Evolutionary conservation across 2,113 vertebrate species (phyloP).

Genomic region (Psilopsiagon aurifrons): DNA sequence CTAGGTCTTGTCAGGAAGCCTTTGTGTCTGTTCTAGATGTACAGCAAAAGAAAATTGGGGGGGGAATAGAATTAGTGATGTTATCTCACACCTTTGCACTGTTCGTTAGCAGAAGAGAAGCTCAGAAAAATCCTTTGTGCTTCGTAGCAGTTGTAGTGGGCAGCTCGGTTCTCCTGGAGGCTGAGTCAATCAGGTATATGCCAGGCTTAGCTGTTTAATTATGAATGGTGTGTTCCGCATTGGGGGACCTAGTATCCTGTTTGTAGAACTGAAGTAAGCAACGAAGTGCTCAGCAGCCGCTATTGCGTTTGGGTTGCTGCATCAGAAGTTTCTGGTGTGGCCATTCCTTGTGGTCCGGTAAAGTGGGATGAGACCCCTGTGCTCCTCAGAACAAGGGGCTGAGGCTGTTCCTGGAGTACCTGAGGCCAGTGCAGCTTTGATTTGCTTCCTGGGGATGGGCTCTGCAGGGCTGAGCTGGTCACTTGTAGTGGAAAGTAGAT

Average conservation of each 20-base stretch:
- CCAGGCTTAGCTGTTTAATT: not conserved
- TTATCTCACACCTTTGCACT: not conserved
- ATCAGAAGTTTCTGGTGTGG: not conserved
- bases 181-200: not conserved
- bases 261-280: not conserved
- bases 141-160: not conserved
- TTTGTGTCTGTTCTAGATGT: not conserved
- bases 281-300: not conserved
- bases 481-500: not conserved
- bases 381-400: rapidly evolving
- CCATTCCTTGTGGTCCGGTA: rapidly evolving
- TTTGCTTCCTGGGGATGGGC: rapidly evolving
- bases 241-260: not conserved
- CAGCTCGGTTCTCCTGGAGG: not conserved
- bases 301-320: not conserved
- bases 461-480: not conserved
- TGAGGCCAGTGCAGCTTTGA: not conserved
- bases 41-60: not conserved
- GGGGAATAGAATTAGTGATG: not conserved
- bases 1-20: not conserved
- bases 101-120: not conserved
- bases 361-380: not conserved
- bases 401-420: not conserved
- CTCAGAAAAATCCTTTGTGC: not conserved
- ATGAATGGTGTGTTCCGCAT: not conserved